Evolutionary conservation across 2,113 vertebrate genomes (phyloP).

Genomic region (Corythoichthys haematopterus): DNA sequence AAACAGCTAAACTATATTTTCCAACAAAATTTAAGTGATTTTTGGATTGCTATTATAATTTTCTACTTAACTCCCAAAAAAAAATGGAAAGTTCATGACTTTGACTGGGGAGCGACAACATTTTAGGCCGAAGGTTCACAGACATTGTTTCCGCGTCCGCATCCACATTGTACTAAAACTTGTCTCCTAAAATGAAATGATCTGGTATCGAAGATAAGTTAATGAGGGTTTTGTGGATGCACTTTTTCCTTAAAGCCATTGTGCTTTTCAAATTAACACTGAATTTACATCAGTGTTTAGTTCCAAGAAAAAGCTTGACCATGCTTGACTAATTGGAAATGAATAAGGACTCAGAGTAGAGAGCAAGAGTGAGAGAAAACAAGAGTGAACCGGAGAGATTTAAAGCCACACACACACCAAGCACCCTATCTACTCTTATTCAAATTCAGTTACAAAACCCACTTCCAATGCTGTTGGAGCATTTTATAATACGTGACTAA

Average conservation of each 20-base stretch:
- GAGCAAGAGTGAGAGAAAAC: slow-evolving; percentile 5
- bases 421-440: background rate
- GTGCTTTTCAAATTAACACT: slow-evolving; percentile 27
- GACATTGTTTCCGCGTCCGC: too few relatives aligned
- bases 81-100: too few relatives aligned
- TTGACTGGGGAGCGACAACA: too few relatives aligned
- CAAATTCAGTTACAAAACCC: background rate
- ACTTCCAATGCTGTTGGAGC: too few relatives aligned
- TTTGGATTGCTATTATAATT: too few relatives aligned
- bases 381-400: slow-evolving; percentile 10
- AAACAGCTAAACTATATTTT: too few relatives aligned
- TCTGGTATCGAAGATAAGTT: slow-evolving; percentile 4
- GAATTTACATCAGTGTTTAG: slow-evolving; percentile 32
- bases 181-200: background rate
- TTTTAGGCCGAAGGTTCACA: too few relatives aligned
- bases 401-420: slow-evolving; percentile 9
- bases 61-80: too few relatives aligned
- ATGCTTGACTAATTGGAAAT: slow-evolving; percentile 50
- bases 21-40: too few relatives aligned
- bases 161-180: background rate
- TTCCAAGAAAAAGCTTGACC: slow-evolving; percentile 33
- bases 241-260: slow-evolving; percentile 7
- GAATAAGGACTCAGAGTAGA: slow-evolving; percentile 30
- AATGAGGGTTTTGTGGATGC: slow-evolving; percentile 6
- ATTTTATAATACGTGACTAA: too few relatives aligned